Percentiles rank a stretch among this genome's conserved stretches.
Conservation (phyloP, 2,888 invertebrate genomes). For the Chamaedrilus cognettii region DNA sequence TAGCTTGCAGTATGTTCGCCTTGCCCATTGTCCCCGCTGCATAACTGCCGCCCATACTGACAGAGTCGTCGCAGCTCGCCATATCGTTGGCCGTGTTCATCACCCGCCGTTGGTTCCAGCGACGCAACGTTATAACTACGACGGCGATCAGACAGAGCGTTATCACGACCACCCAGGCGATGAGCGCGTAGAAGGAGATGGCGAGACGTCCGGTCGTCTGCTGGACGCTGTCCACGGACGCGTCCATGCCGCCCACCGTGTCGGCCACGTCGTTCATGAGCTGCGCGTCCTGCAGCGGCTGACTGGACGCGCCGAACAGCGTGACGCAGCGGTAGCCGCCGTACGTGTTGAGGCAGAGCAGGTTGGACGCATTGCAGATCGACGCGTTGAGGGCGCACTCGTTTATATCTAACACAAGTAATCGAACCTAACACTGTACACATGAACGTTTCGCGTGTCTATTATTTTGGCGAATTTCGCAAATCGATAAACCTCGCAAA, state of each 20-base stretch:
- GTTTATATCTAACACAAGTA: conserved; percentile 15
- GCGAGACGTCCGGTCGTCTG: not conserved
- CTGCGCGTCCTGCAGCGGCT: not conserved
- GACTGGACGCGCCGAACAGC: not conserved
- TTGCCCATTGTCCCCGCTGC: too few relatives aligned
- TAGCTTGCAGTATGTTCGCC: too few relatives aligned
- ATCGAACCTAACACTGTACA: not conserved
- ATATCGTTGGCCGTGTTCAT: not conserved
- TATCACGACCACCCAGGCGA: conserved; percentile 10
- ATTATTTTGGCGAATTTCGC: too few relatives aligned
- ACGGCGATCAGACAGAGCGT: not conserved
- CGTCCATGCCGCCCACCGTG: not conserved
- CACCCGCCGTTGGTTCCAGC: not conserved
- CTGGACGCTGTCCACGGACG: not conserved
- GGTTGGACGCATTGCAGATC: conserved; percentile 8
- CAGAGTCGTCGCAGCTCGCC: not conserved
- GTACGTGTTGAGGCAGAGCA: not conserved
- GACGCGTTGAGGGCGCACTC: conserved; percentile 18
- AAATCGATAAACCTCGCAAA: too few relatives aligned
- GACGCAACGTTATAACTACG: not conserved
- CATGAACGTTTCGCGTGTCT: too few relatives aligned
- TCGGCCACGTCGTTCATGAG: not conserved
- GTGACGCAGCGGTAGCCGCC: conserved; percentile 1
- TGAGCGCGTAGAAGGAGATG: conserved; percentile 12
- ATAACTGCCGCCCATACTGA: not conserved